Evolutionary conservation across 2,797 vertebrate genomes (phyloP).

Genomic region (Streptopelia turtur): DNA sequence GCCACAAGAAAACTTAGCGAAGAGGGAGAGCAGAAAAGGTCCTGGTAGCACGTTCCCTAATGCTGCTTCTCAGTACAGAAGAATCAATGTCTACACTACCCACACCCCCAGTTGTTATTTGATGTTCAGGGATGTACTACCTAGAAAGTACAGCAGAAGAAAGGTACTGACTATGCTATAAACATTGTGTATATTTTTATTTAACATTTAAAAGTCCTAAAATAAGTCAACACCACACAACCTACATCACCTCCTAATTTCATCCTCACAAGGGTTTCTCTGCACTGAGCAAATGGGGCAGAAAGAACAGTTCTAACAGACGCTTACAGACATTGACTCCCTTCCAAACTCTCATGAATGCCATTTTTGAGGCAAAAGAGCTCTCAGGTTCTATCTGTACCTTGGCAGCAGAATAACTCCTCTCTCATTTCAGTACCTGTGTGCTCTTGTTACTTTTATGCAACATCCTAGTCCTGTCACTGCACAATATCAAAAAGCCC

Average conservation of each 20-base stretch:
- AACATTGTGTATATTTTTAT: not conserved
- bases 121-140: not conserved
- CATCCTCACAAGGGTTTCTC: not conserved
- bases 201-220: not conserved
- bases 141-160: not conserved
- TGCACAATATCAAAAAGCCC: not conserved
- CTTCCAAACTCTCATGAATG: not conserved
- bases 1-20: not conserved
- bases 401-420: not conserved
- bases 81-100: not conserved
- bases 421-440: not conserved
- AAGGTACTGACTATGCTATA: not conserved
- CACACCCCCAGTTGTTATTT: fast-evolving
- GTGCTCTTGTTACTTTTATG: not conserved
- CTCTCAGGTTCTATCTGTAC: not conserved
- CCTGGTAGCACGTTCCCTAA: not conserved
- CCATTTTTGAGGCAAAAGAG: not conserved
- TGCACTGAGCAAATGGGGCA: not conserved
- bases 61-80: not conserved
- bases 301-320: not conserved
- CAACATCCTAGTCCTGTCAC: not conserved
- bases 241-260: not conserved
- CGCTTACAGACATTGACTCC: not conserved
- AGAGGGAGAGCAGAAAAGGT: not conserved
- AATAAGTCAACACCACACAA: not conserved